A percentile compares a stretch with the other conserved stretches of the same genome.
phyloP scores from a whole-genome alignment of 2,888 invertebrate genomes.

The Malthinus flaveolus region DNA sequence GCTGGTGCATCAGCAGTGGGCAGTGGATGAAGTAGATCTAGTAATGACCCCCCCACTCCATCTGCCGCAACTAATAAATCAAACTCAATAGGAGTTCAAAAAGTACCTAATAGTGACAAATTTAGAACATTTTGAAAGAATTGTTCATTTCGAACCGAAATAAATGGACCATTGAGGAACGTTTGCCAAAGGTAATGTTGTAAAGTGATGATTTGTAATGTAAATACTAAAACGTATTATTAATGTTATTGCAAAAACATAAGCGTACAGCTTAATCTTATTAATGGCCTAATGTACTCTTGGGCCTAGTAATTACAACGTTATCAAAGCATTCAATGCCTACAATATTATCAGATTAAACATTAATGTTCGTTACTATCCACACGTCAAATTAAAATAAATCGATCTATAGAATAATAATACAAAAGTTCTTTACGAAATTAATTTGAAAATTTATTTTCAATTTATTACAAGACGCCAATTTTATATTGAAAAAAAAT shows the following conservation, averaged over 20 bases:
- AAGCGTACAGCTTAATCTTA: constrained; percentile 4
- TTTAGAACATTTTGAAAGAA: no score
- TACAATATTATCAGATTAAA: constrained; percentile 18
- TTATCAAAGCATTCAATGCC: constrained; percentile 10
- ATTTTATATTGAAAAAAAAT: neutral
- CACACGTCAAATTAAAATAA: constrained; percentile 13
- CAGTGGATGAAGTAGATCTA: no score
- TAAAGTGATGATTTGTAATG: no score
- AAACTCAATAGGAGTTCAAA: no score
- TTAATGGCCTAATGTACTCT: constrained; percentile 9
- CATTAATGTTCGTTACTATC: constrained; percentile 14
- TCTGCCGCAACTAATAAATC: no score
- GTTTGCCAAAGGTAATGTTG: no score
- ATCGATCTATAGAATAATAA: constrained; percentile 5
- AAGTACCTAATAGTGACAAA: no score
- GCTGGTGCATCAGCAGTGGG: no score
- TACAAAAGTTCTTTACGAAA: no score
- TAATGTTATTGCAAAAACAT: constrained; percentile 5
- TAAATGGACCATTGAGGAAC: no score
- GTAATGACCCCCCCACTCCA: no score
- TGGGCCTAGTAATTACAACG: constrained; percentile 8
- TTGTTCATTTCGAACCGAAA: no score
- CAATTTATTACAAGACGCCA: neutral
- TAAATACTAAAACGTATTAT: neutral
- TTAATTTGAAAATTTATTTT: neutral